phyloP scores from a whole-genome alignment of 1,140 invertebrate genomes.

The Hyphantria cunea region DNA sequence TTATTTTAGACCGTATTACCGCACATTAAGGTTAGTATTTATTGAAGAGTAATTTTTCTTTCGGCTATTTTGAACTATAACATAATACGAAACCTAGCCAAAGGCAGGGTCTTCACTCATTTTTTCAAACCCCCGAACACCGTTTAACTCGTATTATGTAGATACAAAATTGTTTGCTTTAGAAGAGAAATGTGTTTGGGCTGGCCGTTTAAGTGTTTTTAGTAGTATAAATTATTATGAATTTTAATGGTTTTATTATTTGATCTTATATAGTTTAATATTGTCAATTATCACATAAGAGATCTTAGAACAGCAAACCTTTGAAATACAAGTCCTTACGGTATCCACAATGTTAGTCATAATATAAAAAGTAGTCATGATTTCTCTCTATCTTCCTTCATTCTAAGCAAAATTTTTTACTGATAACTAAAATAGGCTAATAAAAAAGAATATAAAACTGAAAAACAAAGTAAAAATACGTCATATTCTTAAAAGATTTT shows the following conservation, averaged over 20 bases:
- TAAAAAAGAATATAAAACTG: neutral
- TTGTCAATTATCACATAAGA: too few relatives aligned
- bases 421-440: neutral
- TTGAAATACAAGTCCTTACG: too few relatives aligned
- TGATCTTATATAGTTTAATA: too few relatives aligned
- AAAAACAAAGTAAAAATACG: neutral
- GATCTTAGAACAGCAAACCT: too few relatives aligned
- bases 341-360: too few relatives aligned
- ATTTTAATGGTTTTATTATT: too few relatives aligned
- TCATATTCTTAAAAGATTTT: neutral
- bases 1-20: conserved; percentile 18
- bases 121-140: conserved; percentile 34
- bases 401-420: too few relatives aligned
- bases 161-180: conserved; percentile 17
- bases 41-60: conserved; percentile 1
- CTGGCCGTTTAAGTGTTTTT: too few relatives aligned
- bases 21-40: neutral
- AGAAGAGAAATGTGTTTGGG: conserved; percentile 1
- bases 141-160: conserved; percentile 36
- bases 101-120: conserved; percentile 39
- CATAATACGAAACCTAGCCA: conserved; percentile 24
- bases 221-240: too few relatives aligned
- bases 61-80: conserved; percentile 6
- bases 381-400: too few relatives aligned
- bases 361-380: too few relatives aligned